These are phyloP conservation scores for Pomacea canaliculata DNA, from an alignment of 2,888 invertebrate genomes.

Conservation along the genomic window DNA sequence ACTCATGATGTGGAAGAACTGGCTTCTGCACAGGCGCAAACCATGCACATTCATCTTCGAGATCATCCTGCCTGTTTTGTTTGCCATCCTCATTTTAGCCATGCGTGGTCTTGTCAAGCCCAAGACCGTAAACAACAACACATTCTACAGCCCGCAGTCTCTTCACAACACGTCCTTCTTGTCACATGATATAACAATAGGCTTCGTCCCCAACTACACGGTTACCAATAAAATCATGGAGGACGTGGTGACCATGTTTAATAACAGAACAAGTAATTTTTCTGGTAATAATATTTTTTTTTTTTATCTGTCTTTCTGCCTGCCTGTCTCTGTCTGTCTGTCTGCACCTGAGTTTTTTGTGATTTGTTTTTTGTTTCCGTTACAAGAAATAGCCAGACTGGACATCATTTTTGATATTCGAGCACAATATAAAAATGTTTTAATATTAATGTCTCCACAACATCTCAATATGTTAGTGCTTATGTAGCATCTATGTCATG, in stretches of 20 bases:
- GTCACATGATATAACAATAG: constrained; percentile 4
- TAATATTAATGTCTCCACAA: too few relatives aligned
- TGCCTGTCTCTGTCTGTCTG: too few relatives aligned
- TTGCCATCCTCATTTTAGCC: constrained; percentile 45
- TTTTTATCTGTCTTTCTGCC: too few relatives aligned
- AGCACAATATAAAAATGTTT: too few relatives aligned
- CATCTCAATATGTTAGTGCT: too few relatives aligned
- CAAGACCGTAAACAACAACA: constrained; percentile 2
- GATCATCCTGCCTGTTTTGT: constrained; percentile 49
- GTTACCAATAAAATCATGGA: constrained; percentile 6
- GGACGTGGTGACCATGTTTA: constrained; percentile 12
- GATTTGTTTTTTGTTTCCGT: too few relatives aligned
- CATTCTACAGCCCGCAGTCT: neutral
- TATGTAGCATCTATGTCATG: too few relatives aligned
- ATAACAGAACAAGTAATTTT: neutral
- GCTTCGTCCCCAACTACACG: constrained; percentile 17
- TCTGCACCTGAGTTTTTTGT: too few relatives aligned
- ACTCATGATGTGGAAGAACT: constrained; percentile 59
- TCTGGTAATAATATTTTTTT: too few relatives aligned
- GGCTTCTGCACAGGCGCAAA: constrained; percentile 46
- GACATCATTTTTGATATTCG: too few relatives aligned
- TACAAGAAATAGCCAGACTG: too few relatives aligned
- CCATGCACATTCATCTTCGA: constrained; percentile 53
- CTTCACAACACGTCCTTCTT: neutral
- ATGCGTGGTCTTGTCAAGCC: constrained; percentile 35